A percentile compares a stretch with the other conserved stretches of the same genome.
These are phyloP conservation scores for Zapus hudsonius DNA, from an alignment of 2,113 vertebrate species.

Conservation along the genomic window DNA sequence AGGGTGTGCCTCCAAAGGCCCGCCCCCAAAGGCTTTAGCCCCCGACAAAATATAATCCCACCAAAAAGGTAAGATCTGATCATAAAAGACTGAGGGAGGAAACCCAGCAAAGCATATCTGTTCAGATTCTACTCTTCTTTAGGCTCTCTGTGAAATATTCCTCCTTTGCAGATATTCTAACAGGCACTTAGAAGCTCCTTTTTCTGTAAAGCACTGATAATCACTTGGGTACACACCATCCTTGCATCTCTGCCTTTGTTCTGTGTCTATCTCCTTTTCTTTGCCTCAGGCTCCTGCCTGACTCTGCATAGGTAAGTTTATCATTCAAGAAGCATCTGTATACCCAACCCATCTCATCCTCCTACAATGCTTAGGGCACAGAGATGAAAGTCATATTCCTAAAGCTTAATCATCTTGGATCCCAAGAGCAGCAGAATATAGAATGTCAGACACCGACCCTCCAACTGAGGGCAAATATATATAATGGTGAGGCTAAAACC, in stretches of 20 bases:
- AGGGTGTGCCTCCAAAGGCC: too few relatives aligned
- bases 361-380: background rate
- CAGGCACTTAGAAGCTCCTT: background rate
- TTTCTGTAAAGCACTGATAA: background rate
- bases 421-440: background rate
- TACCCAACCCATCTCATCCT: background rate
- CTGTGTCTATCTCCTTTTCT: background rate
- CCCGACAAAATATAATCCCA: background rate
- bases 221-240: background rate
- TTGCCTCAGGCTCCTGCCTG: background rate
- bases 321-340: background rate
- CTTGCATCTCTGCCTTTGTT: background rate
- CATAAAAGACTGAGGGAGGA: background rate
- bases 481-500: background rate
- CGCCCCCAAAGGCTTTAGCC: too few relatives aligned
- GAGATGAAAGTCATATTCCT: background rate
- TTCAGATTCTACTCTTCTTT: background rate
- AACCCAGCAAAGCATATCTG: background rate
- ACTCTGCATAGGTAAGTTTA: background rate
- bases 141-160: background rate
- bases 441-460: background rate
- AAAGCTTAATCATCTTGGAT: background rate
- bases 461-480: background rate
- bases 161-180: background rate
- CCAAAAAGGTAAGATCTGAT: background rate